Conservation (phyloP, 2,888 invertebrate species). For the Lagria hirta region DNA sequence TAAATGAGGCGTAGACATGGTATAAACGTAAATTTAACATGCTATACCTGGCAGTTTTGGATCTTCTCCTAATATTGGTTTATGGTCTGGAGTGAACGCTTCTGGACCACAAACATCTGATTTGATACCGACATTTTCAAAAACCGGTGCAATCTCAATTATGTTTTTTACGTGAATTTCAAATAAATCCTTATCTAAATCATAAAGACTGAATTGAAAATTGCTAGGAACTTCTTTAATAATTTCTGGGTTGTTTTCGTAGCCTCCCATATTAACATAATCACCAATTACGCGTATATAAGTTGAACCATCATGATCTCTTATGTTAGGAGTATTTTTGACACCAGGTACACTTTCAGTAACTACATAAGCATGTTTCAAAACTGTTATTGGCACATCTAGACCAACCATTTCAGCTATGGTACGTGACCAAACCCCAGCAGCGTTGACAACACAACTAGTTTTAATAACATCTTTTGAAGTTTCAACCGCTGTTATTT, state of each 20-base stretch:
- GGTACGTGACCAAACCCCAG: slow-evolving; percentile 81
- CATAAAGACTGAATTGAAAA: slow-evolving; percentile 81
- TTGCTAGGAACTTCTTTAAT: slow-evolving; percentile 75
- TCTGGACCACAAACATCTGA: slow-evolving; percentile 89
- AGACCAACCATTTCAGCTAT: slow-evolving; percentile 69
- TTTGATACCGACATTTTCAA: slow-evolving; percentile 76
- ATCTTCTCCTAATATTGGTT: slow-evolving; percentile 81
- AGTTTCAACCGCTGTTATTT: slow-evolving; percentile 76
- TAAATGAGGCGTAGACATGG: too few relatives aligned
- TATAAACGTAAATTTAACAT: too few relatives aligned
- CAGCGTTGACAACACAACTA: slow-evolving; percentile 75
- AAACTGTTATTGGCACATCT: slow-evolving; percentile 74
- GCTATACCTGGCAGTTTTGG: slow-evolving; percentile 63
- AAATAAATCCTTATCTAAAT: slow-evolving; percentile 85
- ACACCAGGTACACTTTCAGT: slow-evolving; percentile 77
- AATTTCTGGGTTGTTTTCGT: slow-evolving; percentile 82
- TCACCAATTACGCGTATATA: slow-evolving; percentile 86
- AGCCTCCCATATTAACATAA: slow-evolving; percentile 81
- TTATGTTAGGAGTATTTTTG: slow-evolving; percentile 74
- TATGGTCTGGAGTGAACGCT: slow-evolving; percentile 91
- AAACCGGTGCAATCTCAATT: slow-evolving; percentile 70
- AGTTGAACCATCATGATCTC: slow-evolving; percentile 82
- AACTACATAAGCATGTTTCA: slow-evolving; percentile 88
- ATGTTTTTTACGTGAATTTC: slow-evolving; percentile 74
- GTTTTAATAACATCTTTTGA: slow-evolving; percentile 74